These are phyloP conservation scores for Coreoperca whiteheadi DNA, from an alignment of 2,113 vertebrate species.

Conservation along the genomic window DNA sequence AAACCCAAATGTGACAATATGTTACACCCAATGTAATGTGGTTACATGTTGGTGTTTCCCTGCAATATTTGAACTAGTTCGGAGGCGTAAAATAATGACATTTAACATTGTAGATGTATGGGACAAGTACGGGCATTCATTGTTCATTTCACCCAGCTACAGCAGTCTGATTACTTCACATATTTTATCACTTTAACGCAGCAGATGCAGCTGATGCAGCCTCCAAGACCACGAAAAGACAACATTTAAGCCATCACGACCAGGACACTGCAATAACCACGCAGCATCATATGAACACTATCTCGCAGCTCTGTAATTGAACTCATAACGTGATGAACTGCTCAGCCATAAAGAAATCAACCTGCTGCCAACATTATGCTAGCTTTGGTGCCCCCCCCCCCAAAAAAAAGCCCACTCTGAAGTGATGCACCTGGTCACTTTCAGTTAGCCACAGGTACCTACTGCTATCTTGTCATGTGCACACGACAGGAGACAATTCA, in stretches of 20 bases:
- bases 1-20: neutral
- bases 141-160: neutral
- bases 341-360: neutral
- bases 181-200: neutral
- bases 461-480: slow-evolving; percentile 29
- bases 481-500: slow-evolving; percentile 34
- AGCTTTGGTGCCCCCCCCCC: neutral
- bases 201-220: neutral
- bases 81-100: no score
- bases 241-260: neutral
- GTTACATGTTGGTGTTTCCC: neutral
- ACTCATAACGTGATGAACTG: neutral
- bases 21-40: neutral
- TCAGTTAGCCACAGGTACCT: neutral
- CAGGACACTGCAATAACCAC: no score
- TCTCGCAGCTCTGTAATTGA: neutral
- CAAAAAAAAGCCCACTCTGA: neutral
- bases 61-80: neutral
- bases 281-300: neutral
- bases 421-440: slow-evolving; percentile 22
- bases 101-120: neutral
- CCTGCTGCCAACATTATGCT: neutral
- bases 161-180: neutral
- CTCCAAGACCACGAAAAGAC: neutral
- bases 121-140: neutral